phyloP scores from a whole-genome alignment of 2,888 invertebrate species.

The Brachylomia viminalis region DNA sequence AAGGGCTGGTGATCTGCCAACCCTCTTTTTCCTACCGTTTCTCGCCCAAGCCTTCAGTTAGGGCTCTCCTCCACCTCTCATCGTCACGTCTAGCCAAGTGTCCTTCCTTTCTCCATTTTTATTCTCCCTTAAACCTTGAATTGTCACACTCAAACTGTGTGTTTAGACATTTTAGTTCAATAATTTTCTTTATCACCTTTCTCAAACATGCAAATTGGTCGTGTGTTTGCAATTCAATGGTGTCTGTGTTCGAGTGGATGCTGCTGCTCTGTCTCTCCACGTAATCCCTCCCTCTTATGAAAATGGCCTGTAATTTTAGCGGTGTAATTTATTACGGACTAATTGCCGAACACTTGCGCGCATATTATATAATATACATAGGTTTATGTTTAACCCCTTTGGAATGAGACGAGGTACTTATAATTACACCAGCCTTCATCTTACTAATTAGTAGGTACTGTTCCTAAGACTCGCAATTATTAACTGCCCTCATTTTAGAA shows the following conservation, averaged over 20 bases:
- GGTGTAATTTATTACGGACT: constrained; percentile 14
- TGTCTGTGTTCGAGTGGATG: constrained; percentile 43
- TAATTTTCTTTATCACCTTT: neutral
- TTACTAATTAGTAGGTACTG: constrained; percentile 10
- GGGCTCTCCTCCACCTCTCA: neutral
- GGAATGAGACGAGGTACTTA: constrained; percentile 7
- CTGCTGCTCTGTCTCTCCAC: constrained; percentile 39
- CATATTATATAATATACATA: neutral
- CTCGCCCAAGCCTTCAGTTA: neutral
- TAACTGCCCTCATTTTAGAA: neutral
- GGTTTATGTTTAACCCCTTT: neutral
- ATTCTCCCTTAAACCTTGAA: neutral
- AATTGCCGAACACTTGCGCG: constrained; percentile 9
- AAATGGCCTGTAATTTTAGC: constrained; percentile 5
- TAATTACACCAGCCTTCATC: constrained; percentile 4
- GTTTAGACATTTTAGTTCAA: too few relatives aligned
- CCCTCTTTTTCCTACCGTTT: neutral
- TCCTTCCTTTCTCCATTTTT: neutral
- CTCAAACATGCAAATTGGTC: neutral
- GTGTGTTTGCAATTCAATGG: constrained; percentile 7
- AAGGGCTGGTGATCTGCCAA: too few relatives aligned
- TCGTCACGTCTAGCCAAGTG: neutral
- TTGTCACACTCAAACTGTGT: too few relatives aligned
- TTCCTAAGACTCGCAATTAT: neutral
- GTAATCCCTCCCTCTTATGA: constrained; percentile 41